phyloP scores from a whole-genome alignment of 2,113 vertebrate species.

The Glareola pratincola region DNA sequence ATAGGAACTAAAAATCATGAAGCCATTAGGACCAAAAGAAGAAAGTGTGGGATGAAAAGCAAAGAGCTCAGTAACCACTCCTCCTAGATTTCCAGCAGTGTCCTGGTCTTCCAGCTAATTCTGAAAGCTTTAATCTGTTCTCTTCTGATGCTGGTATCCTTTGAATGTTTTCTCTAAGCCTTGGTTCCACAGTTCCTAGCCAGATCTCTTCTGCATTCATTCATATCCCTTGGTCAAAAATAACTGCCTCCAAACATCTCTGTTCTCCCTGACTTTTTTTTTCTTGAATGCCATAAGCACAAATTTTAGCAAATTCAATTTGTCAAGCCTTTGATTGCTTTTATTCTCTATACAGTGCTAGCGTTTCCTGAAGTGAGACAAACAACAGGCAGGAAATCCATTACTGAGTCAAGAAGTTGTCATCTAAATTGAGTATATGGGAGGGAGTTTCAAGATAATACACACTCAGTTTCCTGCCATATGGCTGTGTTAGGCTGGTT shows the following conservation, averaged over 20 bases:
- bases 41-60: not conserved
- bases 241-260: not conserved
- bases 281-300: not conserved
- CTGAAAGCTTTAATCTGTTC: not conserved
- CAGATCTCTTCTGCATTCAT: not conserved
- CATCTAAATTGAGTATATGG: not conserved
- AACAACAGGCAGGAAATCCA: slow-evolving; percentile 1
- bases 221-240: not conserved
- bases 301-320: not conserved
- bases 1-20: not conserved
- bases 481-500: slow-evolving; percentile 17
- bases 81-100: not conserved
- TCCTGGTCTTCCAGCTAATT: not conserved
- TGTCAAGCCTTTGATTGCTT: not conserved
- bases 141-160: not conserved
- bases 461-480: not conserved
- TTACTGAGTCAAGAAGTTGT: not conserved
- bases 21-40: not conserved
- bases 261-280: not conserved
- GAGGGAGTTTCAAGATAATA: not conserved
- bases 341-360: not conserved
- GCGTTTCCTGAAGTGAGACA: not conserved
- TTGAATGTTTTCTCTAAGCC: not conserved
- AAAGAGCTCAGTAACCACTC: not conserved
- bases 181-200: not conserved